Evolutionary conservation across 2,888 invertebrate species (phyloP).

Genomic region (Proisotoma minuta): DNA sequence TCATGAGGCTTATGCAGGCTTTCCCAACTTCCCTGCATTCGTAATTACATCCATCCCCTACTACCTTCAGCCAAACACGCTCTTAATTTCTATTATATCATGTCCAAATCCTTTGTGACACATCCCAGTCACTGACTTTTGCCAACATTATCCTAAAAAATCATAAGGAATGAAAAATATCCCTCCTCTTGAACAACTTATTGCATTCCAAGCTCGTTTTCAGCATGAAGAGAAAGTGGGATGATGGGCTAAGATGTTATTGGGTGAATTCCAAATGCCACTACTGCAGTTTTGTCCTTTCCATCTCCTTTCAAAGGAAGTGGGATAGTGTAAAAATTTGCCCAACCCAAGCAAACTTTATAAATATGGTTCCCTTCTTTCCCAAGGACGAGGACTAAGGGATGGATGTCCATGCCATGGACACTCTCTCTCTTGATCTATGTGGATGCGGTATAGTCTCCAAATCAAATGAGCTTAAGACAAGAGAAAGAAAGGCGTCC

Average conservation of each 20-base stretch:
- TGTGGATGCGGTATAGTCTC: too few species aligned
- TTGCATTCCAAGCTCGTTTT: not conserved
- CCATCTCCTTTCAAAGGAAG: not conserved
- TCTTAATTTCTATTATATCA: conserved; percentile 9
- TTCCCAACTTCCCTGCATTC: too few species aligned
- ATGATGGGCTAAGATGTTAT: conserved; percentile 14
- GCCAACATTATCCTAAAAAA: too few species aligned
- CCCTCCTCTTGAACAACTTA: not conserved
- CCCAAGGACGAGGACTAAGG: too few species aligned
- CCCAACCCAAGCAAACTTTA: not conserved
- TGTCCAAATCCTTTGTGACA: too few species aligned
- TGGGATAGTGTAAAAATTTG: not conserved
- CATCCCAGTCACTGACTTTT: too few species aligned
- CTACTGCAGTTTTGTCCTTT: conserved; percentile 14
- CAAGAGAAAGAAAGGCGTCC: too few species aligned
- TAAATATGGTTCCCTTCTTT: not conserved
- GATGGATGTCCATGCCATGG: not conserved
- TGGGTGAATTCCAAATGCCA: conserved; percentile 19
- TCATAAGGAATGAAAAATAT: too few species aligned
- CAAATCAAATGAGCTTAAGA: too few species aligned
- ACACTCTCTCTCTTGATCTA: not conserved
- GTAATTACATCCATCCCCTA: too few species aligned
- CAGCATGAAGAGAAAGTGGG: not conserved
- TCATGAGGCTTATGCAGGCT: too few species aligned
- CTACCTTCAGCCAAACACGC: not conserved